Evolutionary conservation across 35 echinoderm and acorn worm genomes (phyloP), one percentile per base, ranked within the genome.

Genomic region (Hemicentrotus pulcherrimus): DNA sequence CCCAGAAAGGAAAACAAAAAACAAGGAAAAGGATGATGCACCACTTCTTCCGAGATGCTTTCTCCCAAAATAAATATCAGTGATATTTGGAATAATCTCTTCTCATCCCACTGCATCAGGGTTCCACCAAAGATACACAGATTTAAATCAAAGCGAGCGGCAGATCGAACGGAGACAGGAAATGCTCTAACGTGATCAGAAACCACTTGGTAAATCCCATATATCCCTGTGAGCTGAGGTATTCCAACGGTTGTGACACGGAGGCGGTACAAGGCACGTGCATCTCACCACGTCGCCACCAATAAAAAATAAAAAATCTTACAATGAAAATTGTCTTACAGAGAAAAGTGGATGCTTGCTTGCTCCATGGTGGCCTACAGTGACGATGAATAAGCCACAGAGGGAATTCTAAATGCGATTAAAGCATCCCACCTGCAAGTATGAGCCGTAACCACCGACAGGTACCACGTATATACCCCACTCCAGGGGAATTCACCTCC

Each of bases 351-450:
- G 19, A 78, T 78, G 65, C 65, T 22, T 78, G 65, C 24, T 18
- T 78, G 22, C 65, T 78, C 65, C 24, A 18, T 78, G 22, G 19
- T 78, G 65, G 15, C 65, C 65, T 78, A 6, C 65, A 78, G 65
- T 6, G 65, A n/a, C 18, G 61, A 71, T 28, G 65, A 78, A 78
- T 28, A 78, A 78, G 19, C 65, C 65, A 78, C 2, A 78, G 61
- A 70, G 65, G 19, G 24, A n/a, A 78, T 28, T 78, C 22, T 78
- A 90, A 90, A 90, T 90, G 88, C 88, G 88, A 90, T 90, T 90
- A 90, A 30, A 47, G 88, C 22, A 32, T 90, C 88, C 88, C 88
- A 90, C 88, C 88, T 90, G 88, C 88, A 19, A 90, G n/a, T 90
- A 6, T 22, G 2, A 90, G 88, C n/a, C 12, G 88, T 90, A 90